phyloP scores from a whole-genome alignment of 37 sponge, comb jelly and placozoan genomes.

The Cladorhizidae sp. region DNA sequence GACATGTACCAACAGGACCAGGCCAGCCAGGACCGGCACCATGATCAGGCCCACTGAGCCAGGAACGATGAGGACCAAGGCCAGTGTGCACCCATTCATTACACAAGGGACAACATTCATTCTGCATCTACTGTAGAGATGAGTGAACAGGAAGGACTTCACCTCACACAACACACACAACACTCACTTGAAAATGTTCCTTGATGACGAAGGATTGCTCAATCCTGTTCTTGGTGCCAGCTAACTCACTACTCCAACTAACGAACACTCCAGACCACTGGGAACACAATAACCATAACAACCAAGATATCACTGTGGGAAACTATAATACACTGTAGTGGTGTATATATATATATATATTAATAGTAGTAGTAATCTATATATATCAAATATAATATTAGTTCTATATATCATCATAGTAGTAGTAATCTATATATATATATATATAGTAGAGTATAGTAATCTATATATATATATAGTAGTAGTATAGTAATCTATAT shows the following conservation, averaged over 20 bases:
- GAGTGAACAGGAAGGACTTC: background rate
- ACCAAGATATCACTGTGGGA: background rate
- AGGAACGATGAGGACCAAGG: too few relatives aligned
- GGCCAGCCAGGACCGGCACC: background rate
- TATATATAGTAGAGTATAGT: too few relatives aligned
- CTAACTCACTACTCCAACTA: slow-evolving; percentile 39
- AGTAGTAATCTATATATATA: background rate
- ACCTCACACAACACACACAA: too few relatives aligned
- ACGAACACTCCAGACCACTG: slow-evolving; percentile 73
- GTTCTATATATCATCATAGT: background rate
- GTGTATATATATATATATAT: background rate
- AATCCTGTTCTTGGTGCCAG: slow-evolving; percentile 65
- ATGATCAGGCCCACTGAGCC: background rate
- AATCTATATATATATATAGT: too few relatives aligned
- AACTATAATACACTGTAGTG: background rate
- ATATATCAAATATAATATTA: background rate
- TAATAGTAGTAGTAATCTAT: background rate
- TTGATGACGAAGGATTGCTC: slow-evolving; percentile 61
- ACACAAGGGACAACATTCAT: background rate
- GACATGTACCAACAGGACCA: background rate
- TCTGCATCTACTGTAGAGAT: background rate
- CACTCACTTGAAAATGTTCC: slow-evolving; percentile 72
- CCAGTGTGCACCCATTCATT: background rate
- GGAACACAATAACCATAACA: too few relatives aligned
- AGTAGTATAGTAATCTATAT: too few relatives aligned